A percentile compares a stretch with the other conserved stretches of the same genome.
phyloP scores from a whole-genome alignment of 2,113 vertebrate species.

The Cyprinodon brontotheroides region DNA sequence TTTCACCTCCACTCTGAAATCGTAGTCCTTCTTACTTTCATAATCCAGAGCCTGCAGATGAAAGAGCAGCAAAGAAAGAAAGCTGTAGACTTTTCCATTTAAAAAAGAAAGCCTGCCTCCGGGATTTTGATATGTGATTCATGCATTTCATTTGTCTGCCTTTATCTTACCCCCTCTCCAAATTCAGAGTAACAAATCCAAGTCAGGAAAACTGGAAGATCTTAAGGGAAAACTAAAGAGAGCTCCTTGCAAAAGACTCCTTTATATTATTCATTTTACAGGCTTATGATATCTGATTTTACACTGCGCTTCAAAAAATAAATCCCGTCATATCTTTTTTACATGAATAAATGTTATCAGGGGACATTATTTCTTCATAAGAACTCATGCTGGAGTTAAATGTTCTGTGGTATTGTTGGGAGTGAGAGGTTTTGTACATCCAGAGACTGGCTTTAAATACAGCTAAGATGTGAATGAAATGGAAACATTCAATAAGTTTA shows the following conservation, averaged over 20 bases:
- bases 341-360: constrained; percentile 37
- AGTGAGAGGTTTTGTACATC: constrained; percentile 9
- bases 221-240: constrained; percentile 32
- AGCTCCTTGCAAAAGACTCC: constrained; percentile 30
- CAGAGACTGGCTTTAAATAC: neutral
- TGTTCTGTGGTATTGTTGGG: neutral
- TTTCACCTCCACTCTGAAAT: constrained; percentile 89
- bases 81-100: constrained; percentile 35
- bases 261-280: constrained; percentile 61
- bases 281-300: constrained; percentile 52
- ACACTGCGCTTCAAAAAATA: constrained; percentile 27
- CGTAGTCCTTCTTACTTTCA: constrained; percentile 88
- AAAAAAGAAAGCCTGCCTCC: constrained; percentile 27
- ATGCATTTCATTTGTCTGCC: constrained; percentile 59
- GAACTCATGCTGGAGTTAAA: constrained; percentile 39
- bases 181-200: constrained; percentile 61
- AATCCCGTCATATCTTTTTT: constrained; percentile 26
- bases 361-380: constrained; percentile 36
- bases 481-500: constrained; percentile 3
- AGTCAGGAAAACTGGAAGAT: constrained; percentile 43
- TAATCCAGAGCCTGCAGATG: constrained; percentile 89
- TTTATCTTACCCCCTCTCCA: constrained; percentile 52
- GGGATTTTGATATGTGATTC: constrained; percentile 50
- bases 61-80: constrained; percentile 48
- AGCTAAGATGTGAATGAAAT: constrained; percentile 25